phyloP scores from a whole-genome alignment of 2,113 vertebrate species.

The Salvator merianae region DNA sequence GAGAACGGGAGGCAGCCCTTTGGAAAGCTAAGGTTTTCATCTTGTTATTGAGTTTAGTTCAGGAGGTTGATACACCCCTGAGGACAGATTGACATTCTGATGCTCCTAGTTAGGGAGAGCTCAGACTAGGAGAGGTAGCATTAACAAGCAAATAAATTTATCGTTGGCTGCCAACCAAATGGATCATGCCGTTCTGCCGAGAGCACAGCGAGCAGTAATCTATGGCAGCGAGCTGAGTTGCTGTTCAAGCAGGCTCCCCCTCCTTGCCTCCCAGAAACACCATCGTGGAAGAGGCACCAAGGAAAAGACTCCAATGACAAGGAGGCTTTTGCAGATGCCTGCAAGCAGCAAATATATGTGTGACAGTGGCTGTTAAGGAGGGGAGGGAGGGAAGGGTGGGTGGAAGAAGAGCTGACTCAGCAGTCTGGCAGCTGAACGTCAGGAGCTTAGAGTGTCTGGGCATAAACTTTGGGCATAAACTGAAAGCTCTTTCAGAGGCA shows the following conservation, averaged over 20 bases:
- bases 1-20: slow-evolving; percentile 4
- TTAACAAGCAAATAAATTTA: slow-evolving; percentile 71
- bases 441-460: rapidly evolving
- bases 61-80: slow-evolving; percentile 67
- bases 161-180: slow-evolving; percentile 49
- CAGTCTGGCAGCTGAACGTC: rapidly evolving
- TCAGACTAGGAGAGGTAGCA: slow-evolving; percentile 62
- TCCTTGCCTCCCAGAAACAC: neutral
- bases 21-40: slow-evolving; percentile 46
- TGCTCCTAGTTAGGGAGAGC: slow-evolving; percentile 73
- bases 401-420: neutral
- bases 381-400: neutral
- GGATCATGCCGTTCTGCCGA: slow-evolving; percentile 25
- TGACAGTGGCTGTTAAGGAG: neutral
- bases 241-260: slow-evolving; percentile 4
- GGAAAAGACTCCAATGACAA: neutral
- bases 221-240: slow-evolving; percentile 32
- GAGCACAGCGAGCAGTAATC: slow-evolving; percentile 40
- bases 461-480: too few species aligned
- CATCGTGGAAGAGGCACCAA: neutral
- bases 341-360: neutral
- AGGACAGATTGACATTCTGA: slow-evolving; percentile 76
- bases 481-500: rapidly evolving
- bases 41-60: slow-evolving; percentile 48
- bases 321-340: neutral